Evolutionary conservation across 2,113 vertebrate genomes (phyloP), one percentile per base, ranked within the genome.

Genomic region (Eleginops maclovinus): DNA sequence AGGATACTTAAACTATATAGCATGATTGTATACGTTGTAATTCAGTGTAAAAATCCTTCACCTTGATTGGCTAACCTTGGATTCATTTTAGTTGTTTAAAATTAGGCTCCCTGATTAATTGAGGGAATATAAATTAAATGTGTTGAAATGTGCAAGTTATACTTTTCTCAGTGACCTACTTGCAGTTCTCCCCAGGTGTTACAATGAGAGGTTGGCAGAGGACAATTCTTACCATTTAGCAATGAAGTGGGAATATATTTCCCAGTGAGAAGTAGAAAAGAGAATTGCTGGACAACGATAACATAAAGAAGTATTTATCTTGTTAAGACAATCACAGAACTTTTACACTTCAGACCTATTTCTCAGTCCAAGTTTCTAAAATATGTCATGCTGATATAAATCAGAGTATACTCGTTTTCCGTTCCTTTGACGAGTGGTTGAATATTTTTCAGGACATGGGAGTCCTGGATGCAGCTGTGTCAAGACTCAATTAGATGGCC

Each of bases 391-490:
- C 69, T 46, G 59, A 51, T 26, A 41, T 49, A 15, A 58, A 60
- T 21, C 46, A 63, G 22, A 60, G 41, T 41, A 44, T 26, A 10
- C 22, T 54, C 24, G 21, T 16, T 66, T 79, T 75, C 60, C 28
- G 43, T 50, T 55, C 54, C 4, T 15, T 22, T 58, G 54, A 65
- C 56, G 28, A 55, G 22, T 43, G 58, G n/a, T 56, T 69, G 68
- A 79, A 56, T 67, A 40, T 71, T 28, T 75, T 50, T 21, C 22
- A 43, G 11, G 26, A 22, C 11, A 5, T 76, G 73, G 68, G 54
- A 51, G 28, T 73, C 47, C n/a, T 31, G 21, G 49, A 53, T 49
- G 67, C 73, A 75, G 79, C 82, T 78, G 79, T 55, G 65, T 80
- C 54, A 44, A 72, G 77, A 31, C 71, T 46, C 50, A 65, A 19